Percentiles rank a stretch among this genome's conserved stretches.
Conservation (phyloP, 2,113 vertebrate genomes). For the Heteronetta atricapilla region DNA sequence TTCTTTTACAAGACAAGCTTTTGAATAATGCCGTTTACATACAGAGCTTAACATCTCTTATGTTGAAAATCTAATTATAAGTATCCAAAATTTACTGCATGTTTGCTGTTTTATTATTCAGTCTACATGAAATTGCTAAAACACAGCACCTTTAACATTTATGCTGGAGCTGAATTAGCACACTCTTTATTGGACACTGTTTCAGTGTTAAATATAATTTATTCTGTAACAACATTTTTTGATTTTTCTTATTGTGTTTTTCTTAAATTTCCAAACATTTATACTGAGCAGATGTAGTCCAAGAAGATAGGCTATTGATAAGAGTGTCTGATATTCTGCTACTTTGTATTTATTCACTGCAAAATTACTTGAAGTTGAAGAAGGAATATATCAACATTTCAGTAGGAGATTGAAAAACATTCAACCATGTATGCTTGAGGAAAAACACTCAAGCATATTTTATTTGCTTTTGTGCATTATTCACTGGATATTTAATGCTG, state of each 20-base stretch:
- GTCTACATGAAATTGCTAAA: constrained; percentile 68
- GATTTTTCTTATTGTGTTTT: background rate
- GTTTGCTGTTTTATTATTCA: constrained; percentile 71
- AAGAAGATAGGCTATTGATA: background rate
- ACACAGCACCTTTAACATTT: constrained; percentile 58
- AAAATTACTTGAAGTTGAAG: constrained; percentile 14
- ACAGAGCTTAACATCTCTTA: constrained; percentile 77
- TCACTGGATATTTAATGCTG: constrained; percentile 9
- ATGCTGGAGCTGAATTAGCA: constrained; percentile 43
- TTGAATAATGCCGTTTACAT: constrained; percentile 77
- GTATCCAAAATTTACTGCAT: constrained; percentile 71
- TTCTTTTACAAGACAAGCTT: constrained; percentile 79
- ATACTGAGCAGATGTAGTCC: background rate
- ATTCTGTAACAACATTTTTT: constrained; percentile 32
- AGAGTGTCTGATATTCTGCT: background rate
- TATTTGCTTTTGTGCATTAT: background rate
- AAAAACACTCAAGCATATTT: background rate
- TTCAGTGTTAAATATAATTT: constrained; percentile 57
- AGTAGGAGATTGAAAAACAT: background rate
- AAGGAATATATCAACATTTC: background rate
- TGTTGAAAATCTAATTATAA: constrained; percentile 77
- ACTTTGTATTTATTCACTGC: constrained; percentile 1
- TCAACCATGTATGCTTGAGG: background rate
- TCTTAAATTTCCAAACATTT: constrained; percentile 14
- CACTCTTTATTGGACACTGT: constrained; percentile 15